Conservation (phyloP, 2,113 vertebrate genomes). For the Seriola rivoliana region DNA sequence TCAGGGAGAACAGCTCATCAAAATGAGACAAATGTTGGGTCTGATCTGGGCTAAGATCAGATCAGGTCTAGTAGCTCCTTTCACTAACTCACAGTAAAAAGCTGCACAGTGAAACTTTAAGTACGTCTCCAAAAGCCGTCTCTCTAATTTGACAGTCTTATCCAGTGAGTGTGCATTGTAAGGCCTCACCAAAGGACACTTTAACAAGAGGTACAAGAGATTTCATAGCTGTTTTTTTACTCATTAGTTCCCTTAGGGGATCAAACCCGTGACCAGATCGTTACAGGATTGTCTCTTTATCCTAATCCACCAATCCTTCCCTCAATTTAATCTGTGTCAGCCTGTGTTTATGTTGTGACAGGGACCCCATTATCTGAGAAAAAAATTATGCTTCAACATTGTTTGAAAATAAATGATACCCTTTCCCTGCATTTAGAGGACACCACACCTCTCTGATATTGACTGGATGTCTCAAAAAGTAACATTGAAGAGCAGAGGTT, state of each 20-base stretch:
- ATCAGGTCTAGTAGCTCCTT: conserved; percentile 7
- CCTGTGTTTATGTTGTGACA: conserved; percentile 12
- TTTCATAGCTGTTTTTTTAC: background rate
- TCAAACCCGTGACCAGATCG: conserved; percentile 30
- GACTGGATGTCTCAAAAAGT: conserved; percentile 11
- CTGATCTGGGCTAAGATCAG: background rate
- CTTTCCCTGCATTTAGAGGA: conserved; percentile 13
- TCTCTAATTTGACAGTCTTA: conserved; percentile 31
- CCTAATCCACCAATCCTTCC: background rate
- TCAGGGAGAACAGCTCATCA: background rate
- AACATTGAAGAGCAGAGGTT: background rate
- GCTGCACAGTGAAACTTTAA: background rate
- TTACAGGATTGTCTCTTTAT: background rate
- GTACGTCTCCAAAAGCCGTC: background rate
- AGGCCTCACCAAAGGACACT: conserved; percentile 10
- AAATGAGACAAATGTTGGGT: background rate
- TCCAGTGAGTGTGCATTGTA: background rate
- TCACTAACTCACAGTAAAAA: conserved; percentile 14
- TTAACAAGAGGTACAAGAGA: conserved; percentile 24
- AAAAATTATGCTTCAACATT: background rate
- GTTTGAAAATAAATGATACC: conserved; percentile 1
- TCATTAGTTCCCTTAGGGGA: conserved; percentile 34
- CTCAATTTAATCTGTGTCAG: background rate
- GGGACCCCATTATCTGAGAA: conserved; percentile 1
- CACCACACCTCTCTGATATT: background rate